Base-by-base conservation (phyloP, 2,888 invertebrate genomes). In the Troglohyphantes excavatus region DNA sequence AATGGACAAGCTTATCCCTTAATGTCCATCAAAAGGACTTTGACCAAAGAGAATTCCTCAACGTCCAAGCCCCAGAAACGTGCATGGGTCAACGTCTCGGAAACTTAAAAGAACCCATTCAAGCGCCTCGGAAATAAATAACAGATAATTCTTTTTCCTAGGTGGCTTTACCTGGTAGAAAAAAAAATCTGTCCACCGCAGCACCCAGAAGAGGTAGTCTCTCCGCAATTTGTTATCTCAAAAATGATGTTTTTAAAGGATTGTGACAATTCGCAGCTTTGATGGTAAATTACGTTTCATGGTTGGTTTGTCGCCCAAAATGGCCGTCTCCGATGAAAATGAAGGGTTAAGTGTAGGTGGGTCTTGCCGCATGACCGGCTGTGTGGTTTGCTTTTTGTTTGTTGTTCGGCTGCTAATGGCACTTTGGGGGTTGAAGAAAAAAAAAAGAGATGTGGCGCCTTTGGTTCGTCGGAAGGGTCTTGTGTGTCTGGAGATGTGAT, bases 211-310 rank as follows among this genome's bases (percentile, higher is more conserved):
- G n/a, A 53, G 53, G 53, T 53, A 53, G 53, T n/a, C 53, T 61
- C 59, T 39, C 85, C 75, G 73, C 87, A 88, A 81, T 88, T 75
- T 81, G 86, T 87, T 87, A 87, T 79, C 86, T 61, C 19, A 53
- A 26, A 53, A n/a, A 81, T 68, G 85, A 86, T 67, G 85, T 75
- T 75, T 84, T 84, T 78, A 86, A 78, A 33, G 67, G 67, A 75
- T 84, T 73, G 67, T 84, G 84, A 81, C 81, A 75, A 73, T 81
- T 81, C 81, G 68, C 87, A 26, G 67, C 53, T 87, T 53, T 43
- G 75, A 81, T 68, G 81, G 87, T 53, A 81, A 88, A 88, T 88
- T 88, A 73, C 81, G 81, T 88, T 88, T 88, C 81, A 81, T 70
- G 87, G 59, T 75, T 88, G 87, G 81, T 59, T 81, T 81, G 59